Base-by-base conservation (phyloP, 2,113 vertebrate genomes). In the Monarcha castaneiventris region DNA sequence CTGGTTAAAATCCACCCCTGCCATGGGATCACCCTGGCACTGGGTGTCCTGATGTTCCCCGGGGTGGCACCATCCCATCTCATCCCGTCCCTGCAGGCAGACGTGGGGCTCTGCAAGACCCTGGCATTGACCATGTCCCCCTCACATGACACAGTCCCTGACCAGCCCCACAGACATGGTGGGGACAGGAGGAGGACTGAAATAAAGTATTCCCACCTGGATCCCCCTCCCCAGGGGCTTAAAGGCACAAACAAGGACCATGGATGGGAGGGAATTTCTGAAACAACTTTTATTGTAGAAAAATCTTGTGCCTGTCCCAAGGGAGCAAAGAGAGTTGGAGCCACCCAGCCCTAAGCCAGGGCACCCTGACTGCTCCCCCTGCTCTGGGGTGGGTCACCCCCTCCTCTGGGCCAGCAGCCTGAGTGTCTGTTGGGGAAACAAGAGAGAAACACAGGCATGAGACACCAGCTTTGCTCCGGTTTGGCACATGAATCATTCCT, bases 401-500 rank as follows among this genome's bases (percentile, higher is more conserved):
- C 44, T n/a, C 16, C 30, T 39, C 56, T 9, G 4, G 7, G 9
- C 22, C 75, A 46, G 82, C 46, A 54, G 32, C 35, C 64, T 17
- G 20, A 33, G 29, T 7, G 33, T 49, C 4, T 4, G 0, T 1
- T 46, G 52, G 37, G 61, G 78, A 81, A 74, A 74, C 49, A 77
- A 68, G 22, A 64, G 15, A 69, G 32, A 62, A 94, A 44, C 26
- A n/a, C 6, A 10, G 5, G 68, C 76, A 35, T 6, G 20, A 86
- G 68, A 56, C 81, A 25, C 43, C 16, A 16, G 68, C 81, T 58
- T 43, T 1, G 3, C 58, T 55, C 84, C 0, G 4, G 15, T 52
- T 67, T 4, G 35, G 87, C 82, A 67, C 85, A 88, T 93, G 93
- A 96, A 90, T 96, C 93, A 96, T 4, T 73, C 7, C 2, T 25